Evolutionary conservation across 1,140 invertebrate species (phyloP).

Genomic region (Drosophila auraria): DNA sequence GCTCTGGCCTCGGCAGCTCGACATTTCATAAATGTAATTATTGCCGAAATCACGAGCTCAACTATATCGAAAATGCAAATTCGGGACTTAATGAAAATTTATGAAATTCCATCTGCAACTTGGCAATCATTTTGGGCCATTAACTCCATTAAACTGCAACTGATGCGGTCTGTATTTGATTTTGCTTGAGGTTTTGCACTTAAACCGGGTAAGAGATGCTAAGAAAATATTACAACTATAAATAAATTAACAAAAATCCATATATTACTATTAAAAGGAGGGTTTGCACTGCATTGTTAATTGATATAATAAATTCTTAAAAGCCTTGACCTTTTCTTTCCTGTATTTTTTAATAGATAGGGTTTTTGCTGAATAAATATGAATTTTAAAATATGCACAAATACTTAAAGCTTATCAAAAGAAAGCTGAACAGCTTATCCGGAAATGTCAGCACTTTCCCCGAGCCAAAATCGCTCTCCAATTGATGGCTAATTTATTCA

Average conservation of each 20-base stretch:
- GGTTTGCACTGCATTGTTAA: too few relatives aligned
- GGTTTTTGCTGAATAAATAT: neutral
- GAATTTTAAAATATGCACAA: neutral
- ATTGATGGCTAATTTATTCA: constrained; percentile 32
- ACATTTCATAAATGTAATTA: constrained; percentile 29
- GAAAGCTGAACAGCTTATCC: neutral
- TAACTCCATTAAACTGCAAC: constrained; percentile 18
- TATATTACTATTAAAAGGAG: too few relatives aligned
- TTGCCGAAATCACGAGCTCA: constrained; percentile 2
- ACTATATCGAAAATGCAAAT: constrained; percentile 29
- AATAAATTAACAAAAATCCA: neutral
- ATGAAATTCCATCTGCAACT: constrained; percentile 27
- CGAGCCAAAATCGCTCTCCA: neutral
- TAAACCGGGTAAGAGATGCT: too few relatives aligned
- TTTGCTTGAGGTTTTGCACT: constrained; percentile 1
- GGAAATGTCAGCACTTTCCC: neutral
- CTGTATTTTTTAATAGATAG: neutral
- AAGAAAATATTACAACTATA: neutral
- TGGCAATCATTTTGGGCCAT: constrained; percentile 5
- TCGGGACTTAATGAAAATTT: constrained; percentile 34
- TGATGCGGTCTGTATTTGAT: constrained; percentile 9
- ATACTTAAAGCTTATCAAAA: neutral
- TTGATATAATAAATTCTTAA: too few relatives aligned
- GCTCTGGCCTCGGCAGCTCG: neutral
- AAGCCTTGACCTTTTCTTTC: too few relatives aligned